Base-by-base conservation (phyloP, 2,888 invertebrate species). In the Clanis bilineata region DNA sequence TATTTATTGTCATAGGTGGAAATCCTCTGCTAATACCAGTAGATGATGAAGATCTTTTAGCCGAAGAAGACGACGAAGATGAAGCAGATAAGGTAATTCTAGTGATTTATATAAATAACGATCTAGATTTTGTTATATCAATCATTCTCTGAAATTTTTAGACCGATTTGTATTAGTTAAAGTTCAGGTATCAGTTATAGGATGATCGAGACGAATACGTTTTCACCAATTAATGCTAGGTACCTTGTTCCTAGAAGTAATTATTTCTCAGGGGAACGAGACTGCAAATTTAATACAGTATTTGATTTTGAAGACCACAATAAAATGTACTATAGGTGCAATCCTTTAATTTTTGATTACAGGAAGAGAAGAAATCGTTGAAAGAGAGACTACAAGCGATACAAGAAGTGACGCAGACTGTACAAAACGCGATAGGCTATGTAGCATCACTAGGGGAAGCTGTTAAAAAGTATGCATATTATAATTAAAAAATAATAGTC, bases 381-480 rank as follows among this genome's bases (percentile, higher is more conserved):
- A 98, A 98, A 82, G 98, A 98, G 84, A 94, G 97, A 63, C 88
- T 99, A 44, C 98, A 98, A 86, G 97, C 98, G 2, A 98, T 99
- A 71, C 99, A 99, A 85, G 99, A 99, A 87, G 98, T 99, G 2
- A 98, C 99, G 18, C 97, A 98, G 77, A 97, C 97, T 60, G 98
- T 99, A 3, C 99, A 99, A 86, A 98, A 99, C 76, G 96, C 97
- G 0, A 96, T 99, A 62, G 99, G 99, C 23, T 97, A 96, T 79
- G 95, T 98, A 64, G 98, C 98, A 7, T 97, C 98, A n/a, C 91
- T 99, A 62, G 96, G 97, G 67, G 99, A 99, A 90, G 95, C 96
- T 79, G 95, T 98, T 59, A 98, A 98, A 93, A 99, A 99, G 98
- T 98, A 93, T 88, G 93, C 63, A 58, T 39, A 45, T 21, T 60